phyloP scores from a whole-genome alignment of 2,888 invertebrate genomes.

The Hydrotaea cyrtoneurina region DNA sequence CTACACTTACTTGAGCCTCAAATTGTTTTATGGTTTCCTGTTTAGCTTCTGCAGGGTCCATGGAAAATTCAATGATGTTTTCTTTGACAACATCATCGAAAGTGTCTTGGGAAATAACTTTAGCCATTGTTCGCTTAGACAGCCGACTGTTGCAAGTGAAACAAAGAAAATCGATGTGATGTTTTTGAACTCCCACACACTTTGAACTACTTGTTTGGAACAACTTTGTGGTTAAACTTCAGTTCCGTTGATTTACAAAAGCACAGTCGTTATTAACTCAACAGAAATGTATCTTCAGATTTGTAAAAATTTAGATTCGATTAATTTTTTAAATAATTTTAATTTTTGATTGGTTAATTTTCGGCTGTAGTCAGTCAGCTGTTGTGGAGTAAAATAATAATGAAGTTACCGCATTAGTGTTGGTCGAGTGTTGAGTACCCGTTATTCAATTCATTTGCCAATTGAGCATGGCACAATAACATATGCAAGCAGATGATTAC shows the following conservation, averaged over 20 bases:
- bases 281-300: no score
- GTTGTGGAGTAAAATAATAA: neutral
- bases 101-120: constrained; percentile 84
- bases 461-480: no score
- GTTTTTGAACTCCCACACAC: constrained; percentile 44
- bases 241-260: neutral
- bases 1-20: constrained; percentile 86
- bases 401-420: neutral
- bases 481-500: no score
- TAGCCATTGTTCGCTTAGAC: no score
- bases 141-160: neutral
- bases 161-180: constrained; percentile 40
- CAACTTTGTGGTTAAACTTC: neutral
- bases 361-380: neutral
- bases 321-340: neutral
- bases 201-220: neutral
- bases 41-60: constrained; percentile 90
- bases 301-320: no score
- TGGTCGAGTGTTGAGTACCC: no score
- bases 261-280: no score
- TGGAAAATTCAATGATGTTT: constrained; percentile 91
- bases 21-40: constrained; percentile 91
- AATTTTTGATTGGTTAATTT: neutral
- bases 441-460: no score
- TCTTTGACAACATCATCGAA: constrained; percentile 93